These are phyloP conservation scores for Pachliopta kotzebuea DNA, from an alignment of 2,888 invertebrate genomes.

Conservation along the genomic window DNA sequence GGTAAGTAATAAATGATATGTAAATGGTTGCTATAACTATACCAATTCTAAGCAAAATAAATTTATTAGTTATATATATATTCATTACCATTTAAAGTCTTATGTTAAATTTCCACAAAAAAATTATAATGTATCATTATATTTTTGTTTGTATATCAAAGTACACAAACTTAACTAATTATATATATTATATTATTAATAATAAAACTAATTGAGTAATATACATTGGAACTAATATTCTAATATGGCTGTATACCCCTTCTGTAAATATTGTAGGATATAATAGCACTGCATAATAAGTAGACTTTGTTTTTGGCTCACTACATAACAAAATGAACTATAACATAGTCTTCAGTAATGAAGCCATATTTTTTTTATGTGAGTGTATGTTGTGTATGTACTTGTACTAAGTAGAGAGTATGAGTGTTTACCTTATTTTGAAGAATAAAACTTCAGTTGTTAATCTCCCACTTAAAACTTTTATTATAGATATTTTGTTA, in stretches of 20 bases:
- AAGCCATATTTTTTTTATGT: not conserved
- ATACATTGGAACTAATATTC: too few relatives aligned
- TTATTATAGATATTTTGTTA: conserved; percentile 83
- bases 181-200: too few relatives aligned
- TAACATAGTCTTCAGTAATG: not conserved
- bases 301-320: not conserved
- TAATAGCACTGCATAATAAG: not conserved
- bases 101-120: too few relatives aligned
- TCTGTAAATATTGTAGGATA: not conserved
- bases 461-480: conserved; percentile 81
- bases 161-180: too few relatives aligned
- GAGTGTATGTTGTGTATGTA: too few relatives aligned
- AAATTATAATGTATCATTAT: too few relatives aligned
- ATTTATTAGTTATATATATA: too few relatives aligned
- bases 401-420: too few relatives aligned
- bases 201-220: too few relatives aligned
- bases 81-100: not conserved
- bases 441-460: conserved; percentile 77
- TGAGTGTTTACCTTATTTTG: conserved; percentile 61
- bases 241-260: too few relatives aligned
- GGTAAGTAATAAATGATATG: not conserved
- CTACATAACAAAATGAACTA: not conserved
- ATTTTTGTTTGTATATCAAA: too few relatives aligned
- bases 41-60: not conserved
- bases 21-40: not conserved